Percentiles rank a stretch among this genome's conserved stretches.
Conservation (phyloP, 2,797 vertebrate species). For the Fundulus diaphanus region DNA sequence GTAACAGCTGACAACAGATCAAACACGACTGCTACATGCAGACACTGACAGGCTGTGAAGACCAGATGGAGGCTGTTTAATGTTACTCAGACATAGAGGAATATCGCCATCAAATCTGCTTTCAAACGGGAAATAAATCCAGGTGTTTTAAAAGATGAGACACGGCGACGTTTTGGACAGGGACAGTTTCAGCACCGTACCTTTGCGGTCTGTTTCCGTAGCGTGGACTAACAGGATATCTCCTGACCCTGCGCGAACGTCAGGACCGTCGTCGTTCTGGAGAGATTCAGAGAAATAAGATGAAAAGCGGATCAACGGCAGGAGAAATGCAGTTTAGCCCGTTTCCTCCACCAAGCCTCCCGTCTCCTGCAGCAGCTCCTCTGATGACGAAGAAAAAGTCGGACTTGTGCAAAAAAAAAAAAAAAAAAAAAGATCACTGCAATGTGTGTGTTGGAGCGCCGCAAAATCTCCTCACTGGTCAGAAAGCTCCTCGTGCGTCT, state of each 20-base stretch:
- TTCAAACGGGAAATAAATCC: background rate
- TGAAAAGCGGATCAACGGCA: conserved; percentile 15
- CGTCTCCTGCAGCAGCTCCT: conserved; percentile 66
- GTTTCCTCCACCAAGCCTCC: conserved; percentile 41
- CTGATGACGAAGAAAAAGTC: conserved; percentile 68
- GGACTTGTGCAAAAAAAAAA: conserved; percentile 53
- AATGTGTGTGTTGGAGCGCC: conserved; percentile 34
- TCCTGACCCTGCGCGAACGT: conserved; percentile 95
- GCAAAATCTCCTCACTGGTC: conserved; percentile 17
- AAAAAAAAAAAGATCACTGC: conserved; percentile 29
- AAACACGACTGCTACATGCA: conserved; percentile 27
- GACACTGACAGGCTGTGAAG: conserved; percentile 31
- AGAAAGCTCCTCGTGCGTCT: conserved; percentile 11
- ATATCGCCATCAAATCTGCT: background rate
- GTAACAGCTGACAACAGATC: conserved; percentile 34
- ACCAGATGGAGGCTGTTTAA: conserved; percentile 31
- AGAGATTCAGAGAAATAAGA: conserved; percentile 21
- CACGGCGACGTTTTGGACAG: background rate
- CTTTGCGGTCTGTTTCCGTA: conserved; percentile 97
- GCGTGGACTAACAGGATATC: conserved; percentile 96
- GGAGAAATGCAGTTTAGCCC: conserved; percentile 43
- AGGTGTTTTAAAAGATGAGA: background rate
- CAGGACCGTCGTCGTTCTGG: conserved; percentile 96
- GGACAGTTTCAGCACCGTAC: conserved; percentile 68
- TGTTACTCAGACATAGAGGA: conserved; percentile 15